Evolutionary conservation across 1,140 invertebrate species (phyloP).

Genomic region (Drosophila mayri): DNA sequence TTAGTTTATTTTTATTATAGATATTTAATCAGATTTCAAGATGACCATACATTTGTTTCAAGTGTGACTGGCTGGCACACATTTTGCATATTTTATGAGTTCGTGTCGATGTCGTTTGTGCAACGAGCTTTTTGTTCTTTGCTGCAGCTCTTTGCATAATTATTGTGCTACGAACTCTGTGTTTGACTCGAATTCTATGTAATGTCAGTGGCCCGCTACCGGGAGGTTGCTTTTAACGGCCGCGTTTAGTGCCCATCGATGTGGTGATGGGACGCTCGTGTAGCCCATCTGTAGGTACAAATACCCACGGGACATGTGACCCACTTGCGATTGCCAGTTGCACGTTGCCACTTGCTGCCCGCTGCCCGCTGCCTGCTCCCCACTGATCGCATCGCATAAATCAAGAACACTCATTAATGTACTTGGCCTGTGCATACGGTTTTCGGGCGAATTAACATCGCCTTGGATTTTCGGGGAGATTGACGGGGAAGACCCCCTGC

Average conservation of each 20-base stretch:
- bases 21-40: neutral
- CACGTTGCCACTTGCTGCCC: slow-evolving; percentile 13
- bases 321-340: slow-evolving; percentile 54
- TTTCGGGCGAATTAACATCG: slow-evolving; percentile 46
- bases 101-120: slow-evolving; percentile 79
- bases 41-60: neutral
- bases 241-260: slow-evolving; percentile 24
- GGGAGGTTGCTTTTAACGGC: slow-evolving; percentile 42
- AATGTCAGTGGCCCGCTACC: slow-evolving; percentile 42
- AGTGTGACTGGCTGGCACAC: slow-evolving; percentile 63
- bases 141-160: slow-evolving; percentile 70
- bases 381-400: slow-evolving; percentile 61
- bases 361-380: slow-evolving; percentile 20
- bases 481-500: slow-evolving; percentile 50
- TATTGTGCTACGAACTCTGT: slow-evolving; percentile 67
- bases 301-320: slow-evolving; percentile 76
- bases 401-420: slow-evolving; percentile 72
- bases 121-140: slow-evolving; percentile 62
- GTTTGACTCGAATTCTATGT: slow-evolving; percentile 71
- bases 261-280: slow-evolving; percentile 21
- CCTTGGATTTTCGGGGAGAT: neutral
- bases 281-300: slow-evolving; percentile 54
- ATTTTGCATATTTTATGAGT: slow-evolving; percentile 82
- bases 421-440: slow-evolving; percentile 34
- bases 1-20: neutral